Conservation (phyloP, 2,113 vertebrate genomes). For the Spea multiplicata region DNA sequence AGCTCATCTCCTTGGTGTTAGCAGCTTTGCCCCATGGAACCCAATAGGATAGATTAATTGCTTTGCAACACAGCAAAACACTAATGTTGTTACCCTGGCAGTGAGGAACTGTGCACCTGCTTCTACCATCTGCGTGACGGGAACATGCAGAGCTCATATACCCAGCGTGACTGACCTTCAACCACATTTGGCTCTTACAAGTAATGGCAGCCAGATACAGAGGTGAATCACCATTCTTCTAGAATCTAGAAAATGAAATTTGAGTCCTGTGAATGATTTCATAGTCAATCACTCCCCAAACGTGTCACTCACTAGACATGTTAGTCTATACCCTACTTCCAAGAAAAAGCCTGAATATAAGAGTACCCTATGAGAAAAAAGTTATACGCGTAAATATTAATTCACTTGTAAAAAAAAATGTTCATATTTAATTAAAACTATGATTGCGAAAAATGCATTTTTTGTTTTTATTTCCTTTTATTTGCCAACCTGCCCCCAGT, state of each 20-base stretch:
- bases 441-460: too few relatives aligned
- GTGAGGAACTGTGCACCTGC: constrained; percentile 34
- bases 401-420: too few relatives aligned
- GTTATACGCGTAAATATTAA: too few relatives aligned
- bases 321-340: too few relatives aligned
- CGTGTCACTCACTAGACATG: too few relatives aligned
- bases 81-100: constrained; percentile 44
- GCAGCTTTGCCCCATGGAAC: constrained; percentile 22
- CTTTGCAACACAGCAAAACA: constrained; percentile 39
- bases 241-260: not conserved
- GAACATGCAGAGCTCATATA: constrained; percentile 17
- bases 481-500: too few relatives aligned
- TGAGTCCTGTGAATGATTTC: too few relatives aligned
- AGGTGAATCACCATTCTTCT: not conserved
- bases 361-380: too few relatives aligned
- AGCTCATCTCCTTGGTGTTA: constrained; percentile 2
- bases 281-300: too few relatives aligned
- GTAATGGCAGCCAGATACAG: not conserved
- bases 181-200: constrained; percentile 12
- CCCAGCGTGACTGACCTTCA: constrained; percentile 39
- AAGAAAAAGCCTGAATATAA: too few relatives aligned
- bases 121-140: constrained; percentile 42
- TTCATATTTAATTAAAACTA: too few relatives aligned
- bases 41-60: constrained; percentile 37
- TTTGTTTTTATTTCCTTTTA: too few relatives aligned